A percentile compares a stretch with the other conserved stretches of the same genome.
Evolutionary conservation across 2,113 vertebrate genomes (phyloP).

Genomic region (Psophia crepitans): DNA sequence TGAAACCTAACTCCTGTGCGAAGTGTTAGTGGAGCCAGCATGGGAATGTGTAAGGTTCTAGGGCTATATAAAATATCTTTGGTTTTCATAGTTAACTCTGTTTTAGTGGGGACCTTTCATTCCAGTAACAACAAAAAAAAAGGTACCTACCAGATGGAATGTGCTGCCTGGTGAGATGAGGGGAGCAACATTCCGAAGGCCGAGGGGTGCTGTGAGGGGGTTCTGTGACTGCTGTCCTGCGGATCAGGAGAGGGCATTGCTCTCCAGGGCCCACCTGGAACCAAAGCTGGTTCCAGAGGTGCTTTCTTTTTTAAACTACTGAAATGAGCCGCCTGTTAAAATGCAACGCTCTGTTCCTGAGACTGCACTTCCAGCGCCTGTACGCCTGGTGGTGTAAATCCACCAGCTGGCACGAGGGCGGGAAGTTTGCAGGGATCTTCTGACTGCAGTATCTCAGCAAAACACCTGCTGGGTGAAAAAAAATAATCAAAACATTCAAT

Average conservation of each 20-base stretch:
- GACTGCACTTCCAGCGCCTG: not conserved
- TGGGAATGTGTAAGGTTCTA: accelerated
- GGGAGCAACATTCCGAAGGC: not conserved
- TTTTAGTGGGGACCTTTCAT: not conserved
- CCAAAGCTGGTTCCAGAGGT: not conserved
- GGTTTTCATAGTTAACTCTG: not conserved
- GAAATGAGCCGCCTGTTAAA: accelerated
- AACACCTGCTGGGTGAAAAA: not conserved
- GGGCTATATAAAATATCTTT: accelerated
- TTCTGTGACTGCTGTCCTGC: not conserved
- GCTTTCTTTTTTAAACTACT: accelerated
- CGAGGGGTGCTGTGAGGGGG: accelerated
- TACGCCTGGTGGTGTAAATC: not conserved
- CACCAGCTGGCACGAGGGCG: accelerated
- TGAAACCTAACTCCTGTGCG: too few relatives aligned
- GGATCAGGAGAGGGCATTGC: not conserved
- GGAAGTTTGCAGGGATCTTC: accelerated
- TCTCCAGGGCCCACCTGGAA: too few relatives aligned
- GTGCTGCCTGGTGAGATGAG: not conserved
- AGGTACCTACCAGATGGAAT: not conserved
- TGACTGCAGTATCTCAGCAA: not conserved
- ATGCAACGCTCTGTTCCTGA: accelerated
- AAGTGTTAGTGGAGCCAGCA: not conserved
- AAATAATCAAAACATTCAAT: not conserved
- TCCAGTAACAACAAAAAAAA: not conserved